Evolutionary conservation across 2,888 invertebrate genomes (phyloP).

Genomic region (Bugula neritina): DNA sequence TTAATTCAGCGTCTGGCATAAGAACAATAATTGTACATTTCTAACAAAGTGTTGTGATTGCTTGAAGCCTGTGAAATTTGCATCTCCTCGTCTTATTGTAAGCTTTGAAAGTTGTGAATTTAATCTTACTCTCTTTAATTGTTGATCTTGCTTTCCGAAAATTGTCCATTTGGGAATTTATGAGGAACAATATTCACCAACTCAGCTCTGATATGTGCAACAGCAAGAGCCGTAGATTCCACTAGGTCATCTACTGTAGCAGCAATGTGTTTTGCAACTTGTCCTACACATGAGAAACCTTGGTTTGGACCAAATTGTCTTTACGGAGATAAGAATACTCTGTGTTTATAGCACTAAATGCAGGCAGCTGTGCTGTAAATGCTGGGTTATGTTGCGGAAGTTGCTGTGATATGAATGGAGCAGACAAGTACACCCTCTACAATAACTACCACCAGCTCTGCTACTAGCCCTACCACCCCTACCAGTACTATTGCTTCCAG

Average conservation of each 20-base stretch:
- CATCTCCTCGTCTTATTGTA: too few relatives aligned
- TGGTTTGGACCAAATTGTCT: not conserved
- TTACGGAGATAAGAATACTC: not conserved
- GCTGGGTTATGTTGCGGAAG: not conserved
- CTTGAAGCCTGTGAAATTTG: too few relatives aligned
- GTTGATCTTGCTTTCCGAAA: too few relatives aligned
- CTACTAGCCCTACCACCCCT: not conserved
- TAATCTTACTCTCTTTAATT: too few relatives aligned
- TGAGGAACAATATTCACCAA: not conserved
- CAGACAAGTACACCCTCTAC: not conserved
- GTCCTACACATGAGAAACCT: not conserved
- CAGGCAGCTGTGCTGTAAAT: not conserved
- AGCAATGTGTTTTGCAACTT: not conserved
- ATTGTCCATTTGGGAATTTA: not conserved
- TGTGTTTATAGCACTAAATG: not conserved
- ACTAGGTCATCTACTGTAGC: not conserved
- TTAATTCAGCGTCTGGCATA: too few relatives aligned
- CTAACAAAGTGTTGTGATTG: too few relatives aligned
- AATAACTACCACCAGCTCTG: not conserved
- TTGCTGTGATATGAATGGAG: not conserved
- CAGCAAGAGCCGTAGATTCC: not conserved
- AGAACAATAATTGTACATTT: too few relatives aligned
- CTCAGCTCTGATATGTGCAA: not conserved
- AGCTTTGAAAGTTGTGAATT: too few relatives aligned
- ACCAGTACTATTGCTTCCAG: not conserved